These are phyloP conservation scores for Pseudococcus longispinus DNA, from an alignment of 2,888 invertebrate species.

Conservation along the genomic window DNA sequence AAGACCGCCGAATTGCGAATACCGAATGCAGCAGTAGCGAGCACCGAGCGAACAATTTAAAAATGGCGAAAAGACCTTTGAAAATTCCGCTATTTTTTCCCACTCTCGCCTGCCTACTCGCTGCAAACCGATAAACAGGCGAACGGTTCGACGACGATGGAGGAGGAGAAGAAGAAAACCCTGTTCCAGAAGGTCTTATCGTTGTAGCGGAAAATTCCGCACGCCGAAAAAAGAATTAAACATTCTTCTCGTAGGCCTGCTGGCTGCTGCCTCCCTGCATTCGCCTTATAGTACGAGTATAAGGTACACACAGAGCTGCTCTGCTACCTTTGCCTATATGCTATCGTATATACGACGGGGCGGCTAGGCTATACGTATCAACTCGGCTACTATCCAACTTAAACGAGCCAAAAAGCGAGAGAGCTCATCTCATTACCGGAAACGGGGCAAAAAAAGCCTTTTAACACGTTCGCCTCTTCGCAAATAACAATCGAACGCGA, in stretches of 20 bases:
- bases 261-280: not conserved
- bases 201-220: slow-evolving; percentile 17
- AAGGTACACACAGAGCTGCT: not conserved
- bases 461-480: slow-evolving; percentile 6
- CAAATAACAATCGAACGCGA: slow-evolving; percentile 9
- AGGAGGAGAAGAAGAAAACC: not conserved
- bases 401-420: slow-evolving; percentile 8
- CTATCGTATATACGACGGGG: too few relatives aligned
- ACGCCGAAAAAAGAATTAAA: slow-evolving; percentile 23
- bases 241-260: not conserved
- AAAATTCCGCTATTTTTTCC: not conserved
- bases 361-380: not conserved
- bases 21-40: not conserved
- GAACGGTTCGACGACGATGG: not conserved
- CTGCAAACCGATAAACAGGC: not conserved
- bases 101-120: not conserved
- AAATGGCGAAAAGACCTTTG: slow-evolving; percentile 31
- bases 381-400: slow-evolving; percentile 3
- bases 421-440: slow-evolving; percentile 15
- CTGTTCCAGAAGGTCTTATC: slow-evolving; percentile 3
- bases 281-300: not conserved
- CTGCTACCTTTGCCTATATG: not conserved
- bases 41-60: not conserved
- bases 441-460: not conserved
- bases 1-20: not conserved